A percentile compares a stretch with the other conserved stretches of the same genome.
Conservation (phyloP, 2,113 vertebrate species). For the Neolamprologus ventralis region DNA sequence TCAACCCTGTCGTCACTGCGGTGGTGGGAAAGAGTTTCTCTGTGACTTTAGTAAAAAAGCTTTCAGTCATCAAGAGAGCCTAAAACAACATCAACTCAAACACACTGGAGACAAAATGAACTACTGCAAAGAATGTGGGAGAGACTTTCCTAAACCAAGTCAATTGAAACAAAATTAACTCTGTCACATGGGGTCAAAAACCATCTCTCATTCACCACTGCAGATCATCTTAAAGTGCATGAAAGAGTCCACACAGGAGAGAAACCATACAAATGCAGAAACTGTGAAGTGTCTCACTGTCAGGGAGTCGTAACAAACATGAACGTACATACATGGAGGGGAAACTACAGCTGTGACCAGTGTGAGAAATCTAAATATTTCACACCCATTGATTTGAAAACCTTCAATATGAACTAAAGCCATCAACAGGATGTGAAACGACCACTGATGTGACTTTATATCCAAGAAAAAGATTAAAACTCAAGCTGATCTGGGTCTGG, state of each 20-base stretch:
- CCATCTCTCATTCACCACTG: no score
- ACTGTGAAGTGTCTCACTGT: no score
- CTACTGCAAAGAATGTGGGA: no score
- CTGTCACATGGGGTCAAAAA: no score
- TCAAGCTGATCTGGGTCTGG: not conserved
- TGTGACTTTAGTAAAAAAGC: fast-evolving
- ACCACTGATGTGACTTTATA: not conserved
- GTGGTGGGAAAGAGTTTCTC: no score
- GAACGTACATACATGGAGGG: not conserved
- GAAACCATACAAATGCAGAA: no score
- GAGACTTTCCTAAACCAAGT: fast-evolving
- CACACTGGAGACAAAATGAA: no score
- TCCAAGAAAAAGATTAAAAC: not conserved
- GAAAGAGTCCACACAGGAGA: no score
- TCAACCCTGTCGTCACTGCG: fast-evolving
- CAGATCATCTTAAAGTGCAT: no score
- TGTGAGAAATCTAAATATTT: not conserved
- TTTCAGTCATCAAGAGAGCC: no score
- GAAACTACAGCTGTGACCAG: not conserved
- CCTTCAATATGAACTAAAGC: not conserved
- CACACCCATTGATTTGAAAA: not conserved
- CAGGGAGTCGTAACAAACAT: not conserved
- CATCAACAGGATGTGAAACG: not conserved
- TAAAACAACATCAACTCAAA: no score
- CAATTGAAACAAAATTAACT: no score